A percentile compares a stretch with the other conserved stretches of the same genome.
These are phyloP conservation scores for Selenia dentaria DNA, from an alignment of 2,888 invertebrate genomes.

Conservation along the genomic window DNA sequence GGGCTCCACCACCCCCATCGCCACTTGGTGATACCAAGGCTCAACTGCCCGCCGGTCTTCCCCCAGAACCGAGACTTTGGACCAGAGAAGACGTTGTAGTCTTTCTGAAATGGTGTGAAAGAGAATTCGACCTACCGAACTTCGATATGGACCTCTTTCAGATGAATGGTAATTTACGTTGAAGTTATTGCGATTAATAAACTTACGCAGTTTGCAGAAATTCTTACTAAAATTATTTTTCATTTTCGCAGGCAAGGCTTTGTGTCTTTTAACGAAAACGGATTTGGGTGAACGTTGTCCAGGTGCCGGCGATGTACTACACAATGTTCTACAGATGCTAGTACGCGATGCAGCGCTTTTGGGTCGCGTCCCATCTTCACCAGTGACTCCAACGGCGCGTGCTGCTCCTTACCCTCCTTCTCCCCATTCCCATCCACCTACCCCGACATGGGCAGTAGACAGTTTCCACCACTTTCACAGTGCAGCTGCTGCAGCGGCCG, in stretches of 20 bases:
- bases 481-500: conserved; percentile 81
- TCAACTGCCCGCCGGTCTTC: conserved; percentile 92
- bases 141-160: conserved; percentile 97
- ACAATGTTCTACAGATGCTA: conserved; percentile 95
- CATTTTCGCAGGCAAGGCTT: conserved; percentile 91
- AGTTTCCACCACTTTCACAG: conserved; percentile 87
- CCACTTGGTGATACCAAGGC: conserved; percentile 94
- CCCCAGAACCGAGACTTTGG: conserved; percentile 96
- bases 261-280: conserved; percentile 94
- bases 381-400: conserved; percentile 92
- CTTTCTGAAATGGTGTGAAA: conserved; percentile 95
- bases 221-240: conserved; percentile 2
- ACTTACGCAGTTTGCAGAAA: not conserved
- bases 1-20: conserved; percentile 87
- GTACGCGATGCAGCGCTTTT: conserved; percentile 92
- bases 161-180: conserved; percentile 91
- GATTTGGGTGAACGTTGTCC: conserved; percentile 97
- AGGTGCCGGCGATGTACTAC: conserved; percentile 96
- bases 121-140: conserved; percentile 95
- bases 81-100: conserved; percentile 94
- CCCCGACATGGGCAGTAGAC: conserved; percentile 90
- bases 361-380: conserved; percentile 92
- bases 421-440: conserved; percentile 92
- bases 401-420: conserved; percentile 89
- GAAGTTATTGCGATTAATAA: not conserved